phyloP scores from a whole-genome alignment of 2,888 invertebrate species.

The Acanthoscelides obtectus region DNA sequence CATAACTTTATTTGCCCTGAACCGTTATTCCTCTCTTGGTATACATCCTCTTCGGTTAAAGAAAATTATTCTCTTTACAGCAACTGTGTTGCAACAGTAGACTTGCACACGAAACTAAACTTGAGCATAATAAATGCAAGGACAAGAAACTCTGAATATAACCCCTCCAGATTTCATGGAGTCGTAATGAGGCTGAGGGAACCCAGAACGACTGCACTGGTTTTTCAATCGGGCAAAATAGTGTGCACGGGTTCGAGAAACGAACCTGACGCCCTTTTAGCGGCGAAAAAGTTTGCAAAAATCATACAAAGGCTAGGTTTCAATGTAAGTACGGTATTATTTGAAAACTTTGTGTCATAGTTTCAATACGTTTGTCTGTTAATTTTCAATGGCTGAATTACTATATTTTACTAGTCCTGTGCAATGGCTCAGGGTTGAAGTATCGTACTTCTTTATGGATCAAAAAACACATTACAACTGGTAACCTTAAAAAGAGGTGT shows the following conservation, averaged over 20 bases:
- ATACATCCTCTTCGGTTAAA: too few species aligned
- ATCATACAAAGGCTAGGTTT: slow-evolving; percentile 79
- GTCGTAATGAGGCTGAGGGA: slow-evolving; percentile 79
- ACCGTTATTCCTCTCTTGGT: too few species aligned
- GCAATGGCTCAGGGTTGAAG: too few species aligned
- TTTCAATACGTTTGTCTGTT: too few species aligned
- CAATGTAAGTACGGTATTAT: slow-evolving; percentile 41
- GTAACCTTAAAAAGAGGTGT: too few species aligned
- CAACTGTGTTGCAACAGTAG: slow-evolving; percentile 78
- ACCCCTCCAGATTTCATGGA: slow-evolving; percentile 76
- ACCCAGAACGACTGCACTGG: slow-evolving; percentile 69
- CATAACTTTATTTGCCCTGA: too few species aligned
- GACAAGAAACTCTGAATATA: slow-evolving; percentile 79
- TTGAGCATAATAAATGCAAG: slow-evolving; percentile 71
- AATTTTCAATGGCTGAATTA: too few species aligned
- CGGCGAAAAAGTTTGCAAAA: slow-evolving; percentile 72
- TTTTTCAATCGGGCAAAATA: slow-evolving; percentile 77
- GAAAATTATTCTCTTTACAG: too few species aligned
- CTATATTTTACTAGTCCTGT: too few species aligned
- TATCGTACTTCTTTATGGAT: too few species aligned
- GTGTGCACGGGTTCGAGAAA: slow-evolving; percentile 78
- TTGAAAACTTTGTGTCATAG: too few species aligned
- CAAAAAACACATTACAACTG: too few species aligned
- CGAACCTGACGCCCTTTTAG: slow-evolving; percentile 72
- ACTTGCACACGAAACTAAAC: slow-evolving; percentile 66